A percentile compares a stretch with the other conserved stretches of the same genome.
Conservation (phyloP, 1,140 invertebrate species). For the Aricia agestis region DNA sequence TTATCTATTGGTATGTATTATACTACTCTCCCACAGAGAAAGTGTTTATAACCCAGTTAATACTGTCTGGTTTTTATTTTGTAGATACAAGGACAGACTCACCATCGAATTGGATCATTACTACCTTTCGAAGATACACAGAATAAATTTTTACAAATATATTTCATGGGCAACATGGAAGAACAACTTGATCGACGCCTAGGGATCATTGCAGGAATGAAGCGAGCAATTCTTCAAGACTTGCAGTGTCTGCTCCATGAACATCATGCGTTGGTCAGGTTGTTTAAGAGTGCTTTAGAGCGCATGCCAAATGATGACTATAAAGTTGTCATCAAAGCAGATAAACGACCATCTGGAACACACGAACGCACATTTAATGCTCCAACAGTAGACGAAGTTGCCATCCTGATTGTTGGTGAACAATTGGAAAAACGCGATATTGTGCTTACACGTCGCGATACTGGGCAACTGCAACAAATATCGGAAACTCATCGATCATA, state of each 20-base stretch:
- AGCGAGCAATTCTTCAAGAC: slow-evolving; percentile 42
- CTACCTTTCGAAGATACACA: slow-evolving; percentile 36
- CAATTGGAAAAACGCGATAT: slow-evolving; percentile 46
- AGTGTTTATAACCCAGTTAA: slow-evolving; percentile 36
- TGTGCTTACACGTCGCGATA: slow-evolving; percentile 44
- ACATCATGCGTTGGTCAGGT: slow-evolving; percentile 54
- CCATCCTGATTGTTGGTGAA: slow-evolving; percentile 63
- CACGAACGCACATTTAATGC: slow-evolving; percentile 35
- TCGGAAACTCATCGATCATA: slow-evolving; percentile 55
- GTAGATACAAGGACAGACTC: slow-evolving; percentile 38
- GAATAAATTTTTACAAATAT: slow-evolving; percentile 57
- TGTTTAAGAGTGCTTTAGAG: slow-evolving; percentile 37
- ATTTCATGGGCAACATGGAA: slow-evolving; percentile 55
- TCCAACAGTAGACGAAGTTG: slow-evolving; percentile 56
- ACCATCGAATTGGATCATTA: slow-evolving; percentile 47
- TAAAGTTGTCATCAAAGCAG: slow-evolving; percentile 54
- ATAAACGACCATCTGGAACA: slow-evolving; percentile 45
- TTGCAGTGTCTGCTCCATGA: slow-evolving; percentile 54
- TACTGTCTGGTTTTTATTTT: slow-evolving; percentile 37
- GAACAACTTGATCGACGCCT: slow-evolving; percentile 55
- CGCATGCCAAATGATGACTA: slow-evolving; percentile 54
- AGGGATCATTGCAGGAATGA: slow-evolving; percentile 41
- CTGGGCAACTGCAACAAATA: slow-evolving; percentile 41
- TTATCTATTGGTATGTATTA: slow-evolving; percentile 28
- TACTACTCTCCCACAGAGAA: slow-evolving; percentile 32